Conservation (phyloP, 2,113 vertebrate genomes). For the Nasalis larvatus region DNA sequence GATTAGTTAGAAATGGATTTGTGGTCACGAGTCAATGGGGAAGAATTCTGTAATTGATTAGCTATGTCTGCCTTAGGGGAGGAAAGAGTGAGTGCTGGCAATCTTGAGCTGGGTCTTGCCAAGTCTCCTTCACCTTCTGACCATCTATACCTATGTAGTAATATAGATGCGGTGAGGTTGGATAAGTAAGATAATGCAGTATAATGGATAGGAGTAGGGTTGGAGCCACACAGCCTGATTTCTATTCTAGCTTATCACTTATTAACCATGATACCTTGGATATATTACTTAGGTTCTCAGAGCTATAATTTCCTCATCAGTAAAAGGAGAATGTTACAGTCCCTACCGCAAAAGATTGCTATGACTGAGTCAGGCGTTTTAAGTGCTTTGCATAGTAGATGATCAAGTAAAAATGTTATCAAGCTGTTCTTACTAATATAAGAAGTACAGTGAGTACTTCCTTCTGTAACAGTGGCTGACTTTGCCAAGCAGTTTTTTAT, state of each 20-base stretch:
- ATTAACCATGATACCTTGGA: neutral
- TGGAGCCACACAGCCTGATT: neutral
- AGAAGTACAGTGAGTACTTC: neutral
- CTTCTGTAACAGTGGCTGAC: neutral
- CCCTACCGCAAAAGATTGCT: neutral
- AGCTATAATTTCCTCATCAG: neutral
- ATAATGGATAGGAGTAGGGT: rapidly evolving
- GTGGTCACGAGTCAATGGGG: neutral
- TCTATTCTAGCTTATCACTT: neutral
- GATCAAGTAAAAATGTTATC: neutral
- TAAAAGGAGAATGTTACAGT: neutral
- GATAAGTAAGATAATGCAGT: too few species aligned
- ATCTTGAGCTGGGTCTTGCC: neutral
- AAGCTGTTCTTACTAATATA: neutral
- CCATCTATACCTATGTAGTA: rapidly evolving
- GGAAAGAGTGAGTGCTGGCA: neutral
- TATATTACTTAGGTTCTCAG: neutral
- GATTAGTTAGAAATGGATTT: neutral
- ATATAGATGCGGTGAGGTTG: neutral
- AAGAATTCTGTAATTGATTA: neutral
- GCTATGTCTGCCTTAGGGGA: neutral
- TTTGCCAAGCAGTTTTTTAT: neutral
- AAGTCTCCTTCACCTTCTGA: neutral
- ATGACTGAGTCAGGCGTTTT: neutral
- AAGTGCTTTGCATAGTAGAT: neutral